Percentiles rank a stretch among this genome's conserved stretches.
Conservation (phyloP, 2,113 vertebrate genomes). For the Vulpes lagopus region DNA sequence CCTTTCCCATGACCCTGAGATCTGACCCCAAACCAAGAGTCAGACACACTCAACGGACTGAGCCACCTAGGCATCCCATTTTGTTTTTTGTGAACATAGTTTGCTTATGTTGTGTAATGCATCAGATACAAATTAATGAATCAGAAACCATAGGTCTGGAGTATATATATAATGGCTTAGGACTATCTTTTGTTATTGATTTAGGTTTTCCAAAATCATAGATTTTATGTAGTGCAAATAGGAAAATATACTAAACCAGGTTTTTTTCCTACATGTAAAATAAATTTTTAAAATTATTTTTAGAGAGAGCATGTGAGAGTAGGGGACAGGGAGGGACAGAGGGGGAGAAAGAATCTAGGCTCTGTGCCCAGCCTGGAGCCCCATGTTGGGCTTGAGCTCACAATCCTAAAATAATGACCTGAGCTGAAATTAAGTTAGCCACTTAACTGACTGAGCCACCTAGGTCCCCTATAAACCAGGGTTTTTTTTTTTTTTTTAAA, state of each 20-base stretch:
- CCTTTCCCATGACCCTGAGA: not conserved
- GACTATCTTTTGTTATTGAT: not conserved
- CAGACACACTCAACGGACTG: not conserved
- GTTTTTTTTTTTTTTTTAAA: too few relatives aligned
- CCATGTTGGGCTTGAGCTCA: too few relatives aligned
- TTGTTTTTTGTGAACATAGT: not conserved
- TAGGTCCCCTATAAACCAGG: too few relatives aligned
- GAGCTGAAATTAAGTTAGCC: too few relatives aligned
- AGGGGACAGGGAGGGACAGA: not conserved
- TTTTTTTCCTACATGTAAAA: not conserved
- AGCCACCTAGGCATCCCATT: not conserved
- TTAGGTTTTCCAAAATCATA: constrained; percentile 6
- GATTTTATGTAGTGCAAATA: not conserved
- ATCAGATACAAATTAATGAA: constrained; percentile 18
- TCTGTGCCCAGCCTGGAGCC: too few relatives aligned
- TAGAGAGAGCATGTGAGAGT: not conserved
- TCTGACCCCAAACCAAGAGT: not conserved
- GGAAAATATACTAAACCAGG: not conserved
- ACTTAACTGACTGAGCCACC: too few relatives aligned
- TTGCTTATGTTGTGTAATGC: constrained; percentile 1
- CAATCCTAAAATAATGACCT: too few relatives aligned
- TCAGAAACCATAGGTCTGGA: not conserved
- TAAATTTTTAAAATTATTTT: not conserved
- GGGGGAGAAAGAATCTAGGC: not conserved
- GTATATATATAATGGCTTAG: not conserved